phyloP scores from a whole-genome alignment of 1,140 invertebrate species.

The Archivesica marissinica region DNA sequence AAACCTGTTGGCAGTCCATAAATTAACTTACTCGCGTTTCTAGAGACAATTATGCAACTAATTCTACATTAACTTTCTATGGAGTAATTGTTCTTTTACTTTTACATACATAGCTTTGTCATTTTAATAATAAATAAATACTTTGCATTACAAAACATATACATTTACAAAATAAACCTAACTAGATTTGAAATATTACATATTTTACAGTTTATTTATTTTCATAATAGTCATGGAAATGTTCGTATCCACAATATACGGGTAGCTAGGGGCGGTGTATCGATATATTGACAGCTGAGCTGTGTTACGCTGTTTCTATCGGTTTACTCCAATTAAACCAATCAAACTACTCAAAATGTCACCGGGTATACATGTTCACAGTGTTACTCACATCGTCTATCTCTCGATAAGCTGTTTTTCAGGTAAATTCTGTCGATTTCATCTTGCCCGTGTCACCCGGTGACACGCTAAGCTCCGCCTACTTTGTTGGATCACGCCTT shows the following conservation, averaged over 20 bases:
- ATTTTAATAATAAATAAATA: not conserved
- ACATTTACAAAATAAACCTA: not conserved
- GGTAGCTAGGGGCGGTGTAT: conserved; percentile 29
- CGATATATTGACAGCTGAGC: conserved; percentile 12
- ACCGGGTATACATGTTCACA: not conserved
- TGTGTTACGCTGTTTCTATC: not conserved
- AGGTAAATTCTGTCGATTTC: conserved; percentile 2
- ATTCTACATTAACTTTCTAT: too few species aligned
- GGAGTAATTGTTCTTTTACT: too few species aligned
- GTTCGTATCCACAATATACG: conserved; percentile 33
- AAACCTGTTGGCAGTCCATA: too few species aligned
- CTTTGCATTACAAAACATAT: not conserved
- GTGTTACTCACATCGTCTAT: not conserved
- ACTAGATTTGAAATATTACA: too few species aligned
- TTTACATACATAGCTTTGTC: too few species aligned
- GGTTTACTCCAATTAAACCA: conserved; percentile 9
- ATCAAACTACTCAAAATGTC: conserved; percentile 31
- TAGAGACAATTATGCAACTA: too few species aligned
- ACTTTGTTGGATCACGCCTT: conserved; percentile 47
- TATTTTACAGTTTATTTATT: too few species aligned
- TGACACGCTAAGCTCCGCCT: conserved; percentile 56
- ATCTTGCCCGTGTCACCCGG: not conserved
- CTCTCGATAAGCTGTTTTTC: not conserved
- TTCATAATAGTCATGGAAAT: not conserved
- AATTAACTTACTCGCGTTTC: too few species aligned